These are phyloP conservation scores for Mactra quadrangularis DNA, from an alignment of 1,140 invertebrate genomes.

Conservation along the genomic window DNA sequence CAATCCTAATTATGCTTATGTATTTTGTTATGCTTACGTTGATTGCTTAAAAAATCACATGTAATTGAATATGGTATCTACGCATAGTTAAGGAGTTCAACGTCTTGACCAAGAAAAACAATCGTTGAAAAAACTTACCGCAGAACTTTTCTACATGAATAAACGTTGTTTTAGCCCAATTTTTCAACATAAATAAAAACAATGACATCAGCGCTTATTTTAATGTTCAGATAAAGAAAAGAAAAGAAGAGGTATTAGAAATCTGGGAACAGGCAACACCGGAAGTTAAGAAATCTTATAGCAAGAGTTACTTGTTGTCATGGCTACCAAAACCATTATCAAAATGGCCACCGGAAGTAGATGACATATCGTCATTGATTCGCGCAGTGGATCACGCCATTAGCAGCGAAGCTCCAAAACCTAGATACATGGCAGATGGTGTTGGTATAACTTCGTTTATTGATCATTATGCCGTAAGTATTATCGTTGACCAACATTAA, in stretches of 20 bases:
- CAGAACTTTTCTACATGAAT: too few species aligned
- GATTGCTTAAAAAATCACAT: too few species aligned
- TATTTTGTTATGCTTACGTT: too few species aligned
- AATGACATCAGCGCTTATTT: too few species aligned
- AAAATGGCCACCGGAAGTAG: neutral
- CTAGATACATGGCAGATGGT: constrained; percentile 22
- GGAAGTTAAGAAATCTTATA: constrained; percentile 22
- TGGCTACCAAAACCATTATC: constrained; percentile 2
- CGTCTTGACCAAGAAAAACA: too few species aligned
- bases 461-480: constrained; percentile 20
- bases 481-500: too few species aligned
- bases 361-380: neutral
- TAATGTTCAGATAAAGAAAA: constrained; percentile 7
- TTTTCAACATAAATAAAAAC: too few species aligned
- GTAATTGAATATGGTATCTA: too few species aligned
- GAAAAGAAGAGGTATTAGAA: constrained; percentile 9
- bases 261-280: constrained; percentile 18
- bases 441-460: neutral
- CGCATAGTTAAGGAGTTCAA: too few species aligned
- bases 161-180: too few species aligned
- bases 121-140: too few species aligned
- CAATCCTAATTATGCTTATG: too few species aligned
- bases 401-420: neutral
- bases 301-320: constrained; percentile 1
- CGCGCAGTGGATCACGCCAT: constrained; percentile 17